Base-by-base conservation (phyloP, 2,888 invertebrate species). In the Mechanitis mazaeus region DNA sequence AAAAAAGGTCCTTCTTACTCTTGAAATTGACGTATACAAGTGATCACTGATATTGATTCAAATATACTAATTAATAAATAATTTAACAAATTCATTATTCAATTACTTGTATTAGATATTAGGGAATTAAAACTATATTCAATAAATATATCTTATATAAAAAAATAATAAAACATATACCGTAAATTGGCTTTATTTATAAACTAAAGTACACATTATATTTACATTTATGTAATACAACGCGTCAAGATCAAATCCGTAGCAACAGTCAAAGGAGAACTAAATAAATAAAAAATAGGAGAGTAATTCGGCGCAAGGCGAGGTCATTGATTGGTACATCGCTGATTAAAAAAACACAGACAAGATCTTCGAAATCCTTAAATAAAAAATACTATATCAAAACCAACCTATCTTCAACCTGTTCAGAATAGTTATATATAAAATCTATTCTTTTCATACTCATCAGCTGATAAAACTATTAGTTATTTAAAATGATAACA, bases 181-280 rank as follows among this genome's bases (percentile, higher is more conserved):
- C 75, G 85, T 85, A 87, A 79, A 81, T 77, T 76, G 84, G 84
- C 84, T 80, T 88, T 72, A 87, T 85, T 87, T 80, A 76, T 76
- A 73, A 75, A 76, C 78, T 78, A 79, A 50, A 75, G 72, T 78
- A 78, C 71, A 82, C 72, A 82, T 77, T 79, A 83, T 87, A 88
- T 87, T 88, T 89, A 89, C 87, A 87, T 81, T 82, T 84, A 84
- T 81, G 82, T 81, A 84, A 81, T 84, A 84, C 84, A 83, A 84
- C 83, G 87, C 88, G 84, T 85, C 83, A 87, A 86, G 83, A 87
- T 87, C 87, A 83, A 79, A 81, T 89, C 88, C 87, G 85, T 80
- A 81, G 87, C 88, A 89, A 89, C 88, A 87, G 86, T 89, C 89
- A 84, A 85, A 84, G 85, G 79, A 83, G 79, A 84, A 82, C 75